These are phyloP conservation scores for Epinotia bilunana DNA, from an alignment of 2,888 invertebrate species.

Conservation along the genomic window DNA sequence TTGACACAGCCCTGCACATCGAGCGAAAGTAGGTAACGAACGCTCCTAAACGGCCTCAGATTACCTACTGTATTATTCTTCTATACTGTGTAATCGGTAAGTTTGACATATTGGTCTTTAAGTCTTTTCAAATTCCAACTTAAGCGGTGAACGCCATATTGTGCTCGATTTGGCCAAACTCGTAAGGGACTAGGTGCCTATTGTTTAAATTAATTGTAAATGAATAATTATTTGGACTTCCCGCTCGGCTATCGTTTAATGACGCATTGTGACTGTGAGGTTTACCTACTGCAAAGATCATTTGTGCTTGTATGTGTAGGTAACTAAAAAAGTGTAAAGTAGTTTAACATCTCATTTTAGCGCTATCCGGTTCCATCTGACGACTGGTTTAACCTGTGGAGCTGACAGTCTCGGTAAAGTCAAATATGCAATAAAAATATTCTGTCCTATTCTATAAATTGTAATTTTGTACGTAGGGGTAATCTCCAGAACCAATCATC, in stretches of 20 bases:
- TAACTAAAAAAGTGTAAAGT: not conserved
- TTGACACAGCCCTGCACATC: no score
- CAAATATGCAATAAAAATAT: no score
- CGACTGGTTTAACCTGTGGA: no score
- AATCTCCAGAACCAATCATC: no score
- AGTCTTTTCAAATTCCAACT: not conserved
- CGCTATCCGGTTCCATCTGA: no score
- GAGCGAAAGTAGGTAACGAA: no score
- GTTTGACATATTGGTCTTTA: not conserved
- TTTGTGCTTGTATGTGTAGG: not conserved
- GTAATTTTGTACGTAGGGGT: no score
- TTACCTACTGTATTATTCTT: no score
- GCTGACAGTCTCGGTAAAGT: no score
- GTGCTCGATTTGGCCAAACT: not conserved
- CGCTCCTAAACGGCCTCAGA: no score
- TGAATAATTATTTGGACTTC: slow-evolving; percentile 38
- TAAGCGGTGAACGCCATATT: not conserved
- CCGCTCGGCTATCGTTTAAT: slow-evolving; percentile 31
- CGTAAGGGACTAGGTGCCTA: slow-evolving; percentile 10
- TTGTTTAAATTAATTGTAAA: slow-evolving; percentile 37
- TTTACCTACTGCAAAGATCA: not conserved
- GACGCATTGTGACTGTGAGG: slow-evolving; percentile 41
- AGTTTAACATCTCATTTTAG: not conserved
- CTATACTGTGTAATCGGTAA: no score
- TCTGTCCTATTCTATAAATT: no score